Conservation (phyloP, 1,140 invertebrate genomes). For the Pogonomyrmex californicus region DNA sequence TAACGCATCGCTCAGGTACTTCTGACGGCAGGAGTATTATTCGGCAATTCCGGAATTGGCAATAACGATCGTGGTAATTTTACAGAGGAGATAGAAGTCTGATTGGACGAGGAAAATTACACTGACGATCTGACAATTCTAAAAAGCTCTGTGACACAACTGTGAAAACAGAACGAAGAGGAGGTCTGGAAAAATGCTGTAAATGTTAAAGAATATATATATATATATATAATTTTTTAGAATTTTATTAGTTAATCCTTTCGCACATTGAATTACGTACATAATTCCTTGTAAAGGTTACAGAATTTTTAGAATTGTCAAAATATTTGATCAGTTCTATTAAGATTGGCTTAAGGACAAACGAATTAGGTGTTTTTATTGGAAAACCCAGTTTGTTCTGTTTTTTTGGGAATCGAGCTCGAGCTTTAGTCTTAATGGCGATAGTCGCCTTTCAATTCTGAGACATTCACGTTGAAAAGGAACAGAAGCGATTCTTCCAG, state of each 20-base stretch:
- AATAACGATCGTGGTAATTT: slow-evolving; percentile 22
- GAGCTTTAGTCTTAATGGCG: slow-evolving; percentile 35
- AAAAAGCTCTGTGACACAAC: background rate
- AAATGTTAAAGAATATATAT: background rate
- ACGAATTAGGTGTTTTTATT: background rate
- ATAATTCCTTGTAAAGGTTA: background rate
- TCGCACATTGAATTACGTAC: background rate
- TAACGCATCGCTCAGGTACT: slow-evolving; percentile 28
- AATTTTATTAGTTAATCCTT: background rate
- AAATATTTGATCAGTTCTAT: background rate
- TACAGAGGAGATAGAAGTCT: background rate
- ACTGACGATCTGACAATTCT: background rate
- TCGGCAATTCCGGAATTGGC: slow-evolving; percentile 27
- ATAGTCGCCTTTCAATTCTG: slow-evolving; percentile 62
- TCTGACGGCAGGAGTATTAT: background rate
- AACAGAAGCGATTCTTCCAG: background rate
- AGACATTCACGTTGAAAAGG: background rate
- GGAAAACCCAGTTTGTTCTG: background rate
- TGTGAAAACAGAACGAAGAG: background rate
- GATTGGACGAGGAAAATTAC: background rate
- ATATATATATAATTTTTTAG: background rate
- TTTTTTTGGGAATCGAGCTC: slow-evolving; percentile 45
- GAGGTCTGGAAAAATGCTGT: background rate
- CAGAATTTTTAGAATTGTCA: background rate
- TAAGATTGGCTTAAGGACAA: background rate